Evolutionary conservation across 1,140 invertebrate genomes (phyloP), one percentile per base, ranked within the genome.

Genomic region (Drosophila ironensis): DNA sequence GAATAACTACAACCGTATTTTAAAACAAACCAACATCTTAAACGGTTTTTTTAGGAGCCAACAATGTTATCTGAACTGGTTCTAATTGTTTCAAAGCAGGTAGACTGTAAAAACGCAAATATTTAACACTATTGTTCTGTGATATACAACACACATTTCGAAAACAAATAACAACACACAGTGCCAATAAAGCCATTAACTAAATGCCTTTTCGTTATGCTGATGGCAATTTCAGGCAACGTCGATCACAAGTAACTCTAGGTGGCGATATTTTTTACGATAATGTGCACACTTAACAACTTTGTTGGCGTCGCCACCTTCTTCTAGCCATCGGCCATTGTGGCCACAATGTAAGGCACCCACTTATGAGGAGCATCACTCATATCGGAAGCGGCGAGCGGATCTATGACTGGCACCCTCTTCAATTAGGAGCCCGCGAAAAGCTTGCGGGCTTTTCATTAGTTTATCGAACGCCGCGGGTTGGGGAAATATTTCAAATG

Each of bases 401-500:
- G 66, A 57, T 69, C 72, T 84, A 59, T 64, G 68, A 50, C 17
- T 61, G 52, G 66, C 48, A 54, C 72, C 35, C 54, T 72, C 56
- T 56, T 69, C 78, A 84, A 81, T 81, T 84, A 75, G 48, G 66
- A 38, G 71, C 45, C 40, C 38, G 64, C 41, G 38, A 71, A 56
- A 53, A 76, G 72, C 72, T 63, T 8, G 56, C 60, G 54, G 59
- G 61, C 72, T 84, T 84, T 81, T 81, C 78, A 81, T 81, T 81
- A 81, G 78, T 84, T 84, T 77, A 81, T 81, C 78, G 72, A 69
- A 40, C 19, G 28, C 19, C 2, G 41, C 35, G 66, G 60, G 30
- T 25, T 8, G 24, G 48, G 30, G 19, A 84, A 72, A 82, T 81
- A 72, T 69, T 77, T 77, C 72, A 81, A 84, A 81, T 84, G 56